Evolutionary conservation across 2,113 vertebrate genomes (phyloP).

Genomic region (Sprattus sprattus): DNA sequence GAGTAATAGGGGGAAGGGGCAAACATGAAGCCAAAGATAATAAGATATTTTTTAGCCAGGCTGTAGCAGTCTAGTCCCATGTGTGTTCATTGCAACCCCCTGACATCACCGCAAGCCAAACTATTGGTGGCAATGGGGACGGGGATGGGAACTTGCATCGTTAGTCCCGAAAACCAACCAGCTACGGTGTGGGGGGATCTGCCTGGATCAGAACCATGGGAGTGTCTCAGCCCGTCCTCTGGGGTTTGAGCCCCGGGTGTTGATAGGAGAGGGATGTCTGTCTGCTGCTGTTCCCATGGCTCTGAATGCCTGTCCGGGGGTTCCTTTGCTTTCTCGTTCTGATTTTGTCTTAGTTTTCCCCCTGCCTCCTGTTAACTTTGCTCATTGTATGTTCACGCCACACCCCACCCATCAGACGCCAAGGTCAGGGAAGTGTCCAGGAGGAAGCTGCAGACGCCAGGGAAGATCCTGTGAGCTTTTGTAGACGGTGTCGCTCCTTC

Average conservation of each 20-base stretch:
- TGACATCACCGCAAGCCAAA: neutral
- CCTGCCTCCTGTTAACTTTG: too few relatives aligned
- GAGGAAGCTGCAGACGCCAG: neutral
- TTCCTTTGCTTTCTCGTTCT: neutral
- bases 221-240: too few relatives aligned
- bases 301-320: too few relatives aligned
- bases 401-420: neutral
- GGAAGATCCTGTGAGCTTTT: slow-evolving; percentile 9
- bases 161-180: neutral
- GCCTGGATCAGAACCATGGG: neutral
- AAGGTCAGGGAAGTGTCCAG: neutral
- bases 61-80: neutral
- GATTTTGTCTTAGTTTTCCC: too few relatives aligned
- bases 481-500: neutral
- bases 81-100: neutral
- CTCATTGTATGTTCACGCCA: neutral
- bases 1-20: neutral
- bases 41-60: neutral
- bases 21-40: neutral
- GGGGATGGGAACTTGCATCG: neutral
- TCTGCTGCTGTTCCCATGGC: neutral
- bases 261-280: neutral
- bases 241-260: neutral
- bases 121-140: neutral
- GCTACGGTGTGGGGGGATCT: neutral